Base-by-base conservation (phyloP, 2,113 vertebrate species). In the Ailuropoda melanoleuca region DNA sequence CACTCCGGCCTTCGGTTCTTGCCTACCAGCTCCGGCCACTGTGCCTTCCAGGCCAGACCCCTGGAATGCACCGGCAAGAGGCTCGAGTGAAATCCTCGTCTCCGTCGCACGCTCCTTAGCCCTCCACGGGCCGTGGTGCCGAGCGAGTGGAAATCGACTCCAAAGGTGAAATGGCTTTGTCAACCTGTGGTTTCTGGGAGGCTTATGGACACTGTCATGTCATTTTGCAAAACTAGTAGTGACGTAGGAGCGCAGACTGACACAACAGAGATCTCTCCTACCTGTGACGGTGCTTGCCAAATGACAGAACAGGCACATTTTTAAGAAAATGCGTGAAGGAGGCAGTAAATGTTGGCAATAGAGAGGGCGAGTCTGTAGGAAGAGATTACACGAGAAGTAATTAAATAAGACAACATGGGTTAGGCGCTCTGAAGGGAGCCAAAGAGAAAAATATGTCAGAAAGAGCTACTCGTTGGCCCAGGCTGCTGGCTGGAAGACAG, bases 381-480 rank as follows among this genome's bases (percentile, higher is more conserved):
- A 37, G 43, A 90, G 90, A 94, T 85, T 85, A 55, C 31, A 31
- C 24, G 26, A 82, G 84, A 58, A 56, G 85, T 64, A 85, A 95
- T 94, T 87, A 83, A 94, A 53, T 92, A 90, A 80, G 94, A 58
- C 89, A 95, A 92, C 34, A 37, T 12, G 8, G 46, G 39, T 53
- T 66, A 62, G 87, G 66, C 18, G 48, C 17, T 48, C 46, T 70
- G n/a, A 46, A 74, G 18, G 62, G 43, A 94, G 48, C 82, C 87
- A 43, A 81, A 56, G 82, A 87, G 72, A 83, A 97, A 75, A 81
- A 26, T 31, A 12, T 58, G 37, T n/a, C 62, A 64, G 43, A 13
- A 80, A 78, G 56, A 95, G 43, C 43, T 23, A 39, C n/a, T 90
- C 53, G 23, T 13, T 0, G 7, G 4, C 53, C 58, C 77, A 15